phyloP scores from a whole-genome alignment of 1,140 invertebrate genomes.

The Papilio helenus region DNA sequence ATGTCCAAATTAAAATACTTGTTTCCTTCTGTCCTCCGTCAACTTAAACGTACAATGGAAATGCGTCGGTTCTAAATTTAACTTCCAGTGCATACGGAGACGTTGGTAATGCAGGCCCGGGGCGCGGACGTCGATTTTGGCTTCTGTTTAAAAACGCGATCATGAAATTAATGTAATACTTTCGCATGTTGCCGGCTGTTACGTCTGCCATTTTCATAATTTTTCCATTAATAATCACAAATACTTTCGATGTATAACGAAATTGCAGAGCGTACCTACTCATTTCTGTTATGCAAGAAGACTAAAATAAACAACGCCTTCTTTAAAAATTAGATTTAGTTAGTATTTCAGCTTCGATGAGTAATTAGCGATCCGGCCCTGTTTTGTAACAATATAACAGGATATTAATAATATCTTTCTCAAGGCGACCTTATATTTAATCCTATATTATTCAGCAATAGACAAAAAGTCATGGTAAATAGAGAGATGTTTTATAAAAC shows the following conservation, averaged over 20 bases:
- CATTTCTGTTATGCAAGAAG: slow-evolving; percentile 41
- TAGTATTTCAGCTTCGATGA: not conserved
- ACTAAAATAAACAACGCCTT: not conserved
- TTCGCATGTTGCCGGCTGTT: slow-evolving; percentile 45
- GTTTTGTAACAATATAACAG: too few species aligned
- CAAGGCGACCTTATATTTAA: too few species aligned
- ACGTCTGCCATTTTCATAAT: slow-evolving; percentile 45
- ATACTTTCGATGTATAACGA: not conserved
- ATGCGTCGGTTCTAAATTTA: slow-evolving; percentile 53
- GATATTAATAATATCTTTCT: too few species aligned
- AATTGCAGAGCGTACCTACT: slow-evolving; percentile 33
- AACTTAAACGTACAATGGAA: slow-evolving; percentile 51
- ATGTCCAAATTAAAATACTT: too few species aligned
- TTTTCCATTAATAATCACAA: slow-evolving; percentile 36
- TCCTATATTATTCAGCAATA: too few species aligned
- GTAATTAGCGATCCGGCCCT: not conserved
- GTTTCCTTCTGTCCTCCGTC: not conserved
- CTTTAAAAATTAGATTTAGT: not conserved
- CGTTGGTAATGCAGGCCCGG: slow-evolving; percentile 64
- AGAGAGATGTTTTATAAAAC: too few species aligned
- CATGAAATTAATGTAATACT: slow-evolving; percentile 67
- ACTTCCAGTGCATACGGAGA: slow-evolving; percentile 57
- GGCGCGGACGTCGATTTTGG: slow-evolving; percentile 76
- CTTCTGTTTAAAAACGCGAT: slow-evolving; percentile 78
- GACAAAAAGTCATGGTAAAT: too few species aligned